Base-by-base conservation (phyloP, 1,140 invertebrate genomes). In the Trachelipus rathkii region DNA sequence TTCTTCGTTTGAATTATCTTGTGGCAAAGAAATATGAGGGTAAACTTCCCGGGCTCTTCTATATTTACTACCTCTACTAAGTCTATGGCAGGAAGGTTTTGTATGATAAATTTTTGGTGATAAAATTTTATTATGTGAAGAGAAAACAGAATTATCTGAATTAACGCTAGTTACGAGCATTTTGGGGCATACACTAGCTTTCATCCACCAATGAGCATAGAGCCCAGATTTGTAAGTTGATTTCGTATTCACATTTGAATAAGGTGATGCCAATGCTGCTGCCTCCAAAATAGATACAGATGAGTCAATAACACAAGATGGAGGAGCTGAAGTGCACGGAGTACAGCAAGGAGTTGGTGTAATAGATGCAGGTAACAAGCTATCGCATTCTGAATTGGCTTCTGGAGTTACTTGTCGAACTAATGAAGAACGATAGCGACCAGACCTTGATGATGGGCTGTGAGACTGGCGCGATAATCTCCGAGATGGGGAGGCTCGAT, bases 151-250 rank as follows among this genome's bases (percentile, higher is more conserved):
- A 73, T 68, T 76, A 73, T 50, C 67, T 72, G 13, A 60, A 44
- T 13, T 70, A 60, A 10, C 75, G 50, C 77, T 46, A 78, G 10
- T 13, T 13, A 33, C 69, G 19, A 80, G 10, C 33, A 73, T 15
- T 11, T 70, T 73, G 21, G 81, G 81, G n/a, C 76, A 80, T 21
- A 81, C 76, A 44, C 77, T 78, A 33, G 91, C 92, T 89, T 94
- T 94, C 85, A 94, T 90, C 92, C 93, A 94, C 93, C 93, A 95
- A 86, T 95, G 93, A 77, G 92, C 93, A 84, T 95, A 95, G 84
- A 95, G 87, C 81, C 92, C 92, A 33, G 92, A 93, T 45, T 90
- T 90, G 85, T 90, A 94, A 82, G 90, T 80, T 68, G 74, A 66
- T 24, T 77, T 67, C 11, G 33, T 72, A 10, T 19, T 67, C 33